Evolutionary conservation across 1,140 invertebrate genomes (phyloP), one percentile per base, ranked within the genome.

Genomic region (Dinothrombium tinctorium): DNA sequence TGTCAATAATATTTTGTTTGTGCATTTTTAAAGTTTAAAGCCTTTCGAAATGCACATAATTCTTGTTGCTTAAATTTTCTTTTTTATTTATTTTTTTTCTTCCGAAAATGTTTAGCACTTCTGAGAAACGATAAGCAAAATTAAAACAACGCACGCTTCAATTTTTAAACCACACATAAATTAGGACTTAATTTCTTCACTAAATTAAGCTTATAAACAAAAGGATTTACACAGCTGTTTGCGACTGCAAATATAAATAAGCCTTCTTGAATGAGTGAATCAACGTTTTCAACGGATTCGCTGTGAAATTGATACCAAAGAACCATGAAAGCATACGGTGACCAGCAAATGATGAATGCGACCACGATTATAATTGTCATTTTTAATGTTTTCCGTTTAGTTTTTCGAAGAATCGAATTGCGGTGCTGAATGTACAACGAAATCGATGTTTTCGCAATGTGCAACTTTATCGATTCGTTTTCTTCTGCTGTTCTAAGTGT

Each of bases 311-410:
- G 46, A 36, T 62, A 75, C 72, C 73, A 76, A 8, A 76, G 48
- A 2, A 68, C 69, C 65, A 79, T 76, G 15, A 71, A 65, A 11
- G 70, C 68, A 47, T 78, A 76, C 0, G 77, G 78, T 9, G 76
- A 74, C 74, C 76, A 81, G 54, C 76, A 80, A 15, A 8, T 7
- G 7, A 35, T 15, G 2, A 69, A 59, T 8, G 33, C 33, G 8
- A 69, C 58, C 0, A 81, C 74, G 24, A 86, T 81, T n/a, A 74
- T 72, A 20, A 82, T 63, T 0, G 79, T 81, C 74, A 83, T 79
- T 37, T 70, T 64, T 3, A 84, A 58, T 0, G 78, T 82, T 46
- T 74, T 59, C 2, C 37, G 33, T n/a, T 40, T 22, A 0, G 50
- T 4, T 52, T n/a, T n/a, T n/a, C n/a, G n/a, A 12, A 32, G n/a